Conservation (phyloP, 2,888 invertebrate species). For the Oscheius myriophilus region DNA sequence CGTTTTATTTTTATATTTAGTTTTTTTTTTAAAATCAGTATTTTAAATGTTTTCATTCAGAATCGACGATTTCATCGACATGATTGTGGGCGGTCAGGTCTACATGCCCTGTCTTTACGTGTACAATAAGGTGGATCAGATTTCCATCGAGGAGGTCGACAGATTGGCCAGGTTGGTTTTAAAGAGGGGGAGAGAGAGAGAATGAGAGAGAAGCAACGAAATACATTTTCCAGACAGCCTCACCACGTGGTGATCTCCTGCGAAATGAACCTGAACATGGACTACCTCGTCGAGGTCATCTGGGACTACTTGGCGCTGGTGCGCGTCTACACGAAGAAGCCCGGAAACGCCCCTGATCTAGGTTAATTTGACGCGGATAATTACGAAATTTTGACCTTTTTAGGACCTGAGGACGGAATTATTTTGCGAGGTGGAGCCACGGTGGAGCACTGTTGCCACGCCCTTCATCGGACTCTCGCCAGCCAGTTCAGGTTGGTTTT, state of each 20-base stretch:
- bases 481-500: constrained; percentile 81
- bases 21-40: background rate
- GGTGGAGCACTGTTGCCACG: constrained; percentile 96
- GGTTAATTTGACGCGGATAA: constrained; percentile 43
- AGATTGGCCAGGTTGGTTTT: constrained; percentile 78
- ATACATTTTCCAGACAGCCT: constrained; percentile 37
- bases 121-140: constrained; percentile 99
- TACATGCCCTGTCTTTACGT: constrained; percentile 96
- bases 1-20: background rate
- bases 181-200: no score
- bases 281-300: constrained; percentile 86
- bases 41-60: constrained; percentile 36
- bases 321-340: constrained; percentile 97
- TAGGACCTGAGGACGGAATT: constrained; percentile 80
- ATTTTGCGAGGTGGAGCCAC: constrained; percentile 89
- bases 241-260: constrained; percentile 80
- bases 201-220: background rate
- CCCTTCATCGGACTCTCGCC: constrained; percentile 91
- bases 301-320: constrained; percentile 95
- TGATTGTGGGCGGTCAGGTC: constrained; percentile 77
- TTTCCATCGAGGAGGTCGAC: constrained; percentile 84
- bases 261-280: constrained; percentile 97
- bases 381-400: constrained; percentile 16
- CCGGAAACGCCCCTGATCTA: constrained; percentile 77
- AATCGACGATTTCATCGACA: constrained; percentile 93